Conservation (phyloP, 1,140 invertebrate genomes). For the Euura lappo region DNA sequence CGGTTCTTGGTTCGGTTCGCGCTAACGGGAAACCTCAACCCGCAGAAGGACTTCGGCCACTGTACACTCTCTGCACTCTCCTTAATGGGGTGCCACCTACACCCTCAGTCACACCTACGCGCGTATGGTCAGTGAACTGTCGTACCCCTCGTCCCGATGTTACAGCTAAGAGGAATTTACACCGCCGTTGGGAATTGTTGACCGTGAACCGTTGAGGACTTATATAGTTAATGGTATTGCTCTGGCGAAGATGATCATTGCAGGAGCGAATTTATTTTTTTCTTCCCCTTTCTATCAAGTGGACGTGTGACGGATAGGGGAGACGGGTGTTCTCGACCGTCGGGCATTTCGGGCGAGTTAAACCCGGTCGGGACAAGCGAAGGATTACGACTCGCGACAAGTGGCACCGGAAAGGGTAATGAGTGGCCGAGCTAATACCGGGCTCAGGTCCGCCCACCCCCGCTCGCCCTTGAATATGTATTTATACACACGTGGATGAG, state of each 20-base stretch:
- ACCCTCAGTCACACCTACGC: neutral
- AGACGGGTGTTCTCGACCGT: neutral
- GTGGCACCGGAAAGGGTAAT: constrained; percentile 45
- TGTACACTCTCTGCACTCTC: neutral
- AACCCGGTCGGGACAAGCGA: constrained; percentile 31
- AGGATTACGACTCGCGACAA: constrained; percentile 46
- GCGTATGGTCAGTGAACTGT: neutral
- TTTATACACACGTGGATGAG: constrained; percentile 8
- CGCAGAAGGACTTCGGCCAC: neutral
- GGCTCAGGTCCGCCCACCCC: constrained; percentile 30
- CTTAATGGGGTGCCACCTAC: constrained; percentile 4
- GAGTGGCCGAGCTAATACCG: constrained; percentile 43
- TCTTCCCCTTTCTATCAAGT: no score
- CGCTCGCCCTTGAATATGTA: constrained; percentile 18
- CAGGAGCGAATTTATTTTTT: no score
- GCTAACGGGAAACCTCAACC: constrained; percentile 4
- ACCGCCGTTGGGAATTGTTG: neutral
- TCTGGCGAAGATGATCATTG: neutral
- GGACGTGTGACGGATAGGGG: no score
- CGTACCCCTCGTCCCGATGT: neutral
- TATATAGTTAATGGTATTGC: no score
- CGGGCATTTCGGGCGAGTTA: neutral
- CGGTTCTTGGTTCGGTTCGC: constrained; percentile 23
- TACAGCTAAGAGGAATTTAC: neutral
- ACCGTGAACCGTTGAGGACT: neutral